Percentiles rank a stretch among this genome's conserved stretches.
These are phyloP conservation scores for Monoplex corrugatus DNA, from an alignment of 2,888 invertebrate genomes.

Conservation along the genomic window DNA sequence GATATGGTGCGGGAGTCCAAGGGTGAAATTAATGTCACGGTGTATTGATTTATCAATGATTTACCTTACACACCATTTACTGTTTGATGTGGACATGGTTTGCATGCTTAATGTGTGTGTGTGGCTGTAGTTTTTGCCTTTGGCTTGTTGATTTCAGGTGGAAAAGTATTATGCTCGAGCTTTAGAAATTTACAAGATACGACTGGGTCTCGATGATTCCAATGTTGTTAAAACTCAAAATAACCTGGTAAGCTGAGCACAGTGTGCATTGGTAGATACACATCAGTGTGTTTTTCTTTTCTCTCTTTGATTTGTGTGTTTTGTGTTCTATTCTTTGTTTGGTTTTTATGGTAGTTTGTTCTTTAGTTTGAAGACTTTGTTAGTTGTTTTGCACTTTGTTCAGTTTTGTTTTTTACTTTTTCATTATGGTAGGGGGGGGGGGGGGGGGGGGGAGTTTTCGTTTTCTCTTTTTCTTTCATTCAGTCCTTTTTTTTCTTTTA, in stretches of 20 bases:
- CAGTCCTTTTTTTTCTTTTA: too few species aligned
- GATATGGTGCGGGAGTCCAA: too few species aligned
- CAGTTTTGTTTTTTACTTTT: not conserved
- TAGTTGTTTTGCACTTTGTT: not conserved
- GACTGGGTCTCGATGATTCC: conserved; percentile 92
- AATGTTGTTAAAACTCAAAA: conserved; percentile 99
- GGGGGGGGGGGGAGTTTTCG: too few species aligned
- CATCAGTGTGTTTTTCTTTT: not conserved
- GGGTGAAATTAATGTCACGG: too few species aligned
- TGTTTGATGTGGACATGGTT: too few species aligned
- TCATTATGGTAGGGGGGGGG: too few species aligned
- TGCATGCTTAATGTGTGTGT: too few species aligned
- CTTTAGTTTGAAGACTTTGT: not conserved
- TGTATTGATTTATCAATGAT: too few species aligned
- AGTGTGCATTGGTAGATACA: too few species aligned
- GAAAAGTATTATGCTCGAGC: conserved; percentile 95
- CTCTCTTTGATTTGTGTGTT: not conserved
- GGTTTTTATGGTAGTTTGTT: not conserved
- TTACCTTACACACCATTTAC: too few species aligned
- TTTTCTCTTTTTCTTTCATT: too few species aligned
- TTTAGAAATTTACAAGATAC: conserved; percentile 98
- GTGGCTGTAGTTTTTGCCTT: too few species aligned
- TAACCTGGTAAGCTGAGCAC: conserved; percentile 87
- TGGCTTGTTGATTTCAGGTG: conserved; percentile 71
- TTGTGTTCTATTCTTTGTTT: not conserved